Base-by-base conservation (phyloP, 2,888 invertebrate species). In the Cheiracanthium punctorium region DNA sequence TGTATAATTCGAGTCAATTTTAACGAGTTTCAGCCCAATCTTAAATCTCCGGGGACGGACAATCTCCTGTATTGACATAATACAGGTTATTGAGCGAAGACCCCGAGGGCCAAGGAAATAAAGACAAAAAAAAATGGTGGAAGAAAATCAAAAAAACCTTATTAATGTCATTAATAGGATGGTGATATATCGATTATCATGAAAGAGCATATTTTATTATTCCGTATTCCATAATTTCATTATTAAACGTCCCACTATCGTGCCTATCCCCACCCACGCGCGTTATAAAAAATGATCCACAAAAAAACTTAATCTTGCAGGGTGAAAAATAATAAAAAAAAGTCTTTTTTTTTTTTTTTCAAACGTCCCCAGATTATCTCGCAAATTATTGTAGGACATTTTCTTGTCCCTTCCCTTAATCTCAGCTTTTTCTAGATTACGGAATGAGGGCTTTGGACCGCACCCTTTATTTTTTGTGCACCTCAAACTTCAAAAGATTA, bases 191-290 rank as follows among this genome's bases (percentile, higher is more conserved):
- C 84, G 84, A 84, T 84, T 84, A 84, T 79, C 48, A 72, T 79
- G 64, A 84, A 84, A 84, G 77, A 79, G 84, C 84, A 84, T 84
- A 84, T 84, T 84, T 77, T 84, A 84, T 84, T 84, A 84, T 84
- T 82, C 76, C 71, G 82, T 76, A 82, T 82, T 84, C 84, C 84
- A 84, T 84, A 84, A 84, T 84, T 84, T 84, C 84, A 84, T 84
- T 84, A 84, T 84, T 84, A 84, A 84, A 84, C 84, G 84, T 74
- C 30, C 73, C 84, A 82, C 79, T 79, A 64, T 79, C 73, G 69
- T 69, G 67, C 32, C 28, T 8, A 67, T 71, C 74, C 84, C 84
- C 84, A 69, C 79, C 84, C 84, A 37, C 14, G 37, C 12, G n/a
- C 37, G 17, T 30, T 30, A 67, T 67, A 33, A 43, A 64, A 67